Percentiles rank a stretch among this genome's conserved stretches.
These are phyloP conservation scores for Sminthurinus aureus DNA, from an alignment of 2,888 invertebrate species.

Conservation along the genomic window DNA sequence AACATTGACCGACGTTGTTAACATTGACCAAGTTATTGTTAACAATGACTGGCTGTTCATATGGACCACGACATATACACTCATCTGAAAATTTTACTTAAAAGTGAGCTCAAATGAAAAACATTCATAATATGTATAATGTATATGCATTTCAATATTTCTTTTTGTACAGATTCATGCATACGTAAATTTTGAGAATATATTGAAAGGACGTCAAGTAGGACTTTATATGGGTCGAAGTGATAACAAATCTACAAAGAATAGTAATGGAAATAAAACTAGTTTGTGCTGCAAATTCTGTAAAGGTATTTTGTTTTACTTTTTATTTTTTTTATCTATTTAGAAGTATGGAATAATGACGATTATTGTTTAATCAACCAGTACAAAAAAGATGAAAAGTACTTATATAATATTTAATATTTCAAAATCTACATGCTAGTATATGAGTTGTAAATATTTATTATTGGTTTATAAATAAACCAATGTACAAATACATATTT, in stretches of 20 bases:
- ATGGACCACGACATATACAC: too few relatives aligned
- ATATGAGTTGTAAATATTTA: not conserved
- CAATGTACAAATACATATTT: not conserved
- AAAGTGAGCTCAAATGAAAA: too few relatives aligned
- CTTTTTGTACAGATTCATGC: constrained; percentile 46
- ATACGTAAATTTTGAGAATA: constrained; percentile 57
- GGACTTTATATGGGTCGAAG: constrained; percentile 43
- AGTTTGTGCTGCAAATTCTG: constrained; percentile 17
- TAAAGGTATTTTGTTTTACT: not conserved
- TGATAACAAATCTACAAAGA: not conserved
- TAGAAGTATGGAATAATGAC: not conserved
- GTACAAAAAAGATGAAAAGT: not conserved
- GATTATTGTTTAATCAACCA: too few relatives aligned
- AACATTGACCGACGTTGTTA: too few relatives aligned
- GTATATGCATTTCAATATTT: too few relatives aligned
- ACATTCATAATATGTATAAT: too few relatives aligned
- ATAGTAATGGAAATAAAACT: too few relatives aligned
- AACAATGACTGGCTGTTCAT: too few relatives aligned
- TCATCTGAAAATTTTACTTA: too few relatives aligned
- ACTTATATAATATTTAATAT: not conserved
- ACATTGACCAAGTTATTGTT: too few relatives aligned
- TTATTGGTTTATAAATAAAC: not conserved
- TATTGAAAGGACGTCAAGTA: constrained; percentile 50
- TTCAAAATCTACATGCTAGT: not conserved
- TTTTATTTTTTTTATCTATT: not conserved